Evolutionary conservation across 1,140 invertebrate species (phyloP).

Genomic region (Drosophila arizonae): DNA sequence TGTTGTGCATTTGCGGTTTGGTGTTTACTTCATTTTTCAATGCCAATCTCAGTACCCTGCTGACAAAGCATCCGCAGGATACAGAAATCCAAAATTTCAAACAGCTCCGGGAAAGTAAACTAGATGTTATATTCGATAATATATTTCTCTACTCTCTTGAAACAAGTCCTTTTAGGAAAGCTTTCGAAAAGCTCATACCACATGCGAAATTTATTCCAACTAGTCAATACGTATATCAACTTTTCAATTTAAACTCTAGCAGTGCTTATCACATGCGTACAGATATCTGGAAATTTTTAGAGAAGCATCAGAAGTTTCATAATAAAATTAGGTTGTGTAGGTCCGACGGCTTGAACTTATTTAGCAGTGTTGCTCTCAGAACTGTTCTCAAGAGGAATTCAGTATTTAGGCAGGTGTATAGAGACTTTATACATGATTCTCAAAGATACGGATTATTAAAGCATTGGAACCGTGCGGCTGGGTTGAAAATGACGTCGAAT

Average conservation of each 20-base stretch:
- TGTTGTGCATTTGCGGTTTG: conserved; percentile 42
- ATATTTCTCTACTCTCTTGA: neutral
- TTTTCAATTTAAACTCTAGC: neutral
- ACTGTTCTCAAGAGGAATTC: conserved; percentile 24
- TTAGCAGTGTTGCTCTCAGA: neutral
- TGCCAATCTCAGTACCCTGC: conserved; percentile 44
- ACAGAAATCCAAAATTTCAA: conserved; percentile 24
- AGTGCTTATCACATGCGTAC: neutral
- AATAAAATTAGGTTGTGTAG: neutral
- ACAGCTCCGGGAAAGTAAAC: conserved; percentile 30
- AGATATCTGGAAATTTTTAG: neutral
- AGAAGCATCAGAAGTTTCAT: neutral
- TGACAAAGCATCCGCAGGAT: conserved; percentile 4
- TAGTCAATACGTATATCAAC: fast-evolving
- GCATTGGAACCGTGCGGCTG: neutral
- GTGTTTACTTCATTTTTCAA: conserved; percentile 29
- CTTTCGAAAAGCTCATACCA: neutral
- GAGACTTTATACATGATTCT: neutral
- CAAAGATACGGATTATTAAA: neutral
- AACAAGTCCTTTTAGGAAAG: neutral
- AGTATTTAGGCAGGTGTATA: conserved; percentile 1
- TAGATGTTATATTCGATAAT: conserved; percentile 1
- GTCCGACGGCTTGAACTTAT: neutral
- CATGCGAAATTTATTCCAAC: neutral
- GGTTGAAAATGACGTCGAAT: neutral